Evolutionary conservation across 2,113 vertebrate genomes (phyloP).

Genomic region (Sturnus vulgaris): DNA sequence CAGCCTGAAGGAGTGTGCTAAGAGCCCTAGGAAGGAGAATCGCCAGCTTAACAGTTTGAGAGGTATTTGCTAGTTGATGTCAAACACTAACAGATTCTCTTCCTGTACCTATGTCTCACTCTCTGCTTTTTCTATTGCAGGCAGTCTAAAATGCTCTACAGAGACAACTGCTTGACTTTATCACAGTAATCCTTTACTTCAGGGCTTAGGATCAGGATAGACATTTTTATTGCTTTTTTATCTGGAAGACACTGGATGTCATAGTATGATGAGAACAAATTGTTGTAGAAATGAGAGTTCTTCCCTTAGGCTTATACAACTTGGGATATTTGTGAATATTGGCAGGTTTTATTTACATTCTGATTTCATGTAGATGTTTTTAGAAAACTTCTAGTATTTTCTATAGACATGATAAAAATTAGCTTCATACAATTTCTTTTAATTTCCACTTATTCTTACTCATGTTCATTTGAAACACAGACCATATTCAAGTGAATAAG

Average conservation of each 20-base stretch:
- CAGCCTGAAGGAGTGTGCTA: background rate
- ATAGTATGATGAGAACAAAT: background rate
- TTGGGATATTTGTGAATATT: background rate
- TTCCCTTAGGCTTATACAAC: background rate
- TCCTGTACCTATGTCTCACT: background rate
- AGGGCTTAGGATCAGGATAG: background rate
- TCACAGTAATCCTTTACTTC: constrained; percentile 13
- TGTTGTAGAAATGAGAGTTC: background rate
- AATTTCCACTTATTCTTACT: background rate
- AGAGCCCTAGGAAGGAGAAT: background rate
- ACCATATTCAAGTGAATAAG: background rate
- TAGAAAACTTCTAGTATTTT: background rate
- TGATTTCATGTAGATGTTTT: background rate
- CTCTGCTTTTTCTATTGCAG: background rate
- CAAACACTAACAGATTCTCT: background rate
- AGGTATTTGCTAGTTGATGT: background rate
- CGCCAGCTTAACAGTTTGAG: background rate
- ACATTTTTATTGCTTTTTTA: background rate
- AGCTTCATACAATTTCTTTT: background rate
- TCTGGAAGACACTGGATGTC: background rate
- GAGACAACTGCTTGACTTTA: constrained; percentile 24
- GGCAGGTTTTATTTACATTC: background rate
- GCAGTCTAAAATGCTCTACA: constrained; percentile 11
- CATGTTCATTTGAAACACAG: background rate
- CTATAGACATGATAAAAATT: background rate